These are phyloP conservation scores for Ariopsis seemanni DNA, from an alignment of 2,113 vertebrate genomes.

Conservation along the genomic window DNA sequence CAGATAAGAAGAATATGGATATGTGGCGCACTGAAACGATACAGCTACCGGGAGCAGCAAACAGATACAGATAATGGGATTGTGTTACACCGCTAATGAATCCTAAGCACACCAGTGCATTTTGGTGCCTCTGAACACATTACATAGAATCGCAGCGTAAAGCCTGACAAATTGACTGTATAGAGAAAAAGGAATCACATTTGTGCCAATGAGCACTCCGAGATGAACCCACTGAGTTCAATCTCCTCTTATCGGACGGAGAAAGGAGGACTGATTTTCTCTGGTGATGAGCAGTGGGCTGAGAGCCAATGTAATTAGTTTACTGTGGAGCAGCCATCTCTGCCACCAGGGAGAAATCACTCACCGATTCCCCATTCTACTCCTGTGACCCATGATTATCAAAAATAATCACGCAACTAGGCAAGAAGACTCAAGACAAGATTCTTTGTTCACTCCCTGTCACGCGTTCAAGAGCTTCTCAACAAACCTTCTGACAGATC, in stretches of 20 bases:
- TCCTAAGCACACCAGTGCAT: background rate
- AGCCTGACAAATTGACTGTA: slow-evolving; percentile 9
- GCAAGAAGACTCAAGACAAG: slow-evolving; percentile 5
- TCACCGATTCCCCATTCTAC: slow-evolving; percentile 39
- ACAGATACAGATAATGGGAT: background rate
- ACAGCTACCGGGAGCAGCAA: background rate
- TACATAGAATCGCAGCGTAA: background rate
- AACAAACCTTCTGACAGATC: background rate
- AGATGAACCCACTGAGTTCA: slow-evolving; percentile 18
- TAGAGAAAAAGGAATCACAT: background rate
- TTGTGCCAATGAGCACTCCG: slow-evolving; percentile 7
- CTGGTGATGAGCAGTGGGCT: slow-evolving; percentile 57
- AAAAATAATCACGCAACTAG: slow-evolving; percentile 52
- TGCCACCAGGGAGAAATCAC: slow-evolving; percentile 58
- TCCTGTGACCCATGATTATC: slow-evolving; percentile 53
- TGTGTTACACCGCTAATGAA: background rate
- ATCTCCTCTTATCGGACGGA: slow-evolving; percentile 44
- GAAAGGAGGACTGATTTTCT: slow-evolving; percentile 47
- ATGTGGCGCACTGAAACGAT: background rate
- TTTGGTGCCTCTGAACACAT: background rate
- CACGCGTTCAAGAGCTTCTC: background rate
- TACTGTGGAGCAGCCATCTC: slow-evolving; percentile 51
- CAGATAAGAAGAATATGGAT: background rate
- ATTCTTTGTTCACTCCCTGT: slow-evolving; percentile 19
- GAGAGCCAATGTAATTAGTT: slow-evolving; percentile 66